These are phyloP conservation scores for Camponotus fellah DNA, from an alignment of 2,888 invertebrate species.

Conservation along the genomic window DNA sequence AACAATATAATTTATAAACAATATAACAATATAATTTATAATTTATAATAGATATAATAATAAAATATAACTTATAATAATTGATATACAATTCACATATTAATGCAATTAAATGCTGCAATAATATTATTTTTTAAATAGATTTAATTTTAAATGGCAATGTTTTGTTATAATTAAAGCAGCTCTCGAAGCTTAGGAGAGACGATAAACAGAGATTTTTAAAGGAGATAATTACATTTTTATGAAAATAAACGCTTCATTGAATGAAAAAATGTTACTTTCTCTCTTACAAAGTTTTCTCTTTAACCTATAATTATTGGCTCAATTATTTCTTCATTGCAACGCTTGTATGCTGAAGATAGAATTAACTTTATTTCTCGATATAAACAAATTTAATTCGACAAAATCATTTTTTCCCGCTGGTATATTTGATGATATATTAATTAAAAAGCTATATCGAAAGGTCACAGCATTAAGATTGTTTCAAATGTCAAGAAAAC, in stretches of 20 bases:
- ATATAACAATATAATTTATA: background rate
- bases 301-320: conserved; percentile 19
- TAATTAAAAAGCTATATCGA: background rate
- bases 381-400: background rate
- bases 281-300: conserved; percentile 32
- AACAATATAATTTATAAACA: background rate
- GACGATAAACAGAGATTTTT: background rate
- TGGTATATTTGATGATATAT: background rate
- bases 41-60: background rate
- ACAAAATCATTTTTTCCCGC: background rate
- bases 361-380: background rate
- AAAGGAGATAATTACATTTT: conserved; percentile 4
- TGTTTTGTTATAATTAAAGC: background rate
- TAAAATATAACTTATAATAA: background rate
- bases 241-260: background rate
- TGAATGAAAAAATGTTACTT: conserved; percentile 29
- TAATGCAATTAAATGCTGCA: background rate
- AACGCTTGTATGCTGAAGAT: background rate
- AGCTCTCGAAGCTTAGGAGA: background rate
- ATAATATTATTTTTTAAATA: background rate
- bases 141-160: background rate
- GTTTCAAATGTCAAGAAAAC: conserved; percentile 44
- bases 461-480: conserved; percentile 27
- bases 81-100: background rate
- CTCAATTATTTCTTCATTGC: background rate